Evolutionary conservation across 2,113 vertebrate species (phyloP).

Genomic region (Beaufortia kweichowensis): DNA sequence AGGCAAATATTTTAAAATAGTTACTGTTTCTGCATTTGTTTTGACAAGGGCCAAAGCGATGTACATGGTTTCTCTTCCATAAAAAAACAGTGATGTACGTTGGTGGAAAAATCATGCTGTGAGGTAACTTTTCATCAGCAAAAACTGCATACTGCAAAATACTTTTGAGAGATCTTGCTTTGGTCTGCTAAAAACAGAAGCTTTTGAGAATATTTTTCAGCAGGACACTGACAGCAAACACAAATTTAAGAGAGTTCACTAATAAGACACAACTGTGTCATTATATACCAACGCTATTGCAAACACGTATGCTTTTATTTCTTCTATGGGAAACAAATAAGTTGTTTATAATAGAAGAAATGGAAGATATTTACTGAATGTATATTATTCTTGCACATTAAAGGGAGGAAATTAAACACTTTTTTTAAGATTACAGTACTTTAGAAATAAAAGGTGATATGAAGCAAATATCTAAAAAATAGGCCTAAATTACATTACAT

Average conservation of each 20-base stretch:
- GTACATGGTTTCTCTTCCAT: not conserved
- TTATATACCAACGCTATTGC: not conserved
- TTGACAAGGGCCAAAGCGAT: not conserved
- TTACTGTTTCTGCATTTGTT: not conserved
- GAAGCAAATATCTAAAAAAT: too few relatives aligned
- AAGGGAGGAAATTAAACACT: too few relatives aligned
- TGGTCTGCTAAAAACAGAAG: not conserved
- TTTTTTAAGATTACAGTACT: too few relatives aligned
- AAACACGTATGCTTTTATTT: too few relatives aligned
- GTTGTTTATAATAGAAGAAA: too few relatives aligned
- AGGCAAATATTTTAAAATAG: conserved; percentile 2
- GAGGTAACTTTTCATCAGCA: not conserved
- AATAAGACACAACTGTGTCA: too few relatives aligned
- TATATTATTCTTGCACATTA: too few relatives aligned
- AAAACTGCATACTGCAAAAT: not conserved
- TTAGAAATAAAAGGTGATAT: too few relatives aligned
- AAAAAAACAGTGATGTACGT: not conserved
- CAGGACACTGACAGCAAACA: not conserved
- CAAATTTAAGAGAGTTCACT: not conserved
- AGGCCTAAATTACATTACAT: too few relatives aligned
- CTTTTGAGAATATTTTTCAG: not conserved
- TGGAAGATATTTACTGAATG: too few relatives aligned
- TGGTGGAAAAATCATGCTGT: not conserved
- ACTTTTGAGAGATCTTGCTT: not conserved
- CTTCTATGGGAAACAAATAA: too few relatives aligned